phyloP scores from a whole-genome alignment of 2,888 invertebrate species.

The Zaprionus obscuricornis region DNA sequence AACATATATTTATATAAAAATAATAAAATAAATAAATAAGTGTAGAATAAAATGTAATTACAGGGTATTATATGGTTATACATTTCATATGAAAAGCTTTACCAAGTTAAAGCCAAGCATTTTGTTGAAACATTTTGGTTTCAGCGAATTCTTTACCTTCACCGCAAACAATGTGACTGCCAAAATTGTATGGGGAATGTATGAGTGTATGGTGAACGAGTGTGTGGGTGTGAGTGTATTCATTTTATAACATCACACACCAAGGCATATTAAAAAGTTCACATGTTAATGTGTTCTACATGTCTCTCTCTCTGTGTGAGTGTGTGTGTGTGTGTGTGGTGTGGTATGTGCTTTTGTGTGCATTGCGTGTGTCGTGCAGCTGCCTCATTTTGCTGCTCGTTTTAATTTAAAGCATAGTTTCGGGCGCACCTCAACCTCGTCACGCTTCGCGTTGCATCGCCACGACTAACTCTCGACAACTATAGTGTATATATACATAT shows the following conservation, averaged over 20 bases:
- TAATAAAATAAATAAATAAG: neutral
- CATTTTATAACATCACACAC: conserved; percentile 2
- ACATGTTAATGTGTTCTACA: no score
- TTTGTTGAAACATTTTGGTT: conserved; percentile 13
- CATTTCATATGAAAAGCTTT: neutral
- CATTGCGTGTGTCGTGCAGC: no score
- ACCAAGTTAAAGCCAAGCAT: neutral
- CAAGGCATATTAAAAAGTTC: conserved; percentile 14
- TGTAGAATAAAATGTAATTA: no score
- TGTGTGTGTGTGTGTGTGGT: conserved; percentile 4
- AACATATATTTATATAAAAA: neutral
- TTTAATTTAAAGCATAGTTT: conserved; percentile 56
- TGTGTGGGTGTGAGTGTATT: neutral
- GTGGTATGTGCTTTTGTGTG: conserved; percentile 20
- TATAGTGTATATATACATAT: neutral
- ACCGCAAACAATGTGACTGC: conserved; percentile 28
- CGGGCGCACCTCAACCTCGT: conserved; percentile 19
- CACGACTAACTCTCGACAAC: conserved; percentile 4
- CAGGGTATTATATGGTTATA: neutral
- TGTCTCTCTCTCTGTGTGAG: no score
- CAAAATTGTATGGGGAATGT: neutral
- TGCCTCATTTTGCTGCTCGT: conserved; percentile 53
- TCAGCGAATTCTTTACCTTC: neutral
- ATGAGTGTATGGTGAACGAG: no score
- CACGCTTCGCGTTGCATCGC: no score